These are phyloP conservation scores for Bolinopsis microptera DNA, from an alignment of 37 sponge, comb jelly and placozoan species.

Conservation along the genomic window DNA sequence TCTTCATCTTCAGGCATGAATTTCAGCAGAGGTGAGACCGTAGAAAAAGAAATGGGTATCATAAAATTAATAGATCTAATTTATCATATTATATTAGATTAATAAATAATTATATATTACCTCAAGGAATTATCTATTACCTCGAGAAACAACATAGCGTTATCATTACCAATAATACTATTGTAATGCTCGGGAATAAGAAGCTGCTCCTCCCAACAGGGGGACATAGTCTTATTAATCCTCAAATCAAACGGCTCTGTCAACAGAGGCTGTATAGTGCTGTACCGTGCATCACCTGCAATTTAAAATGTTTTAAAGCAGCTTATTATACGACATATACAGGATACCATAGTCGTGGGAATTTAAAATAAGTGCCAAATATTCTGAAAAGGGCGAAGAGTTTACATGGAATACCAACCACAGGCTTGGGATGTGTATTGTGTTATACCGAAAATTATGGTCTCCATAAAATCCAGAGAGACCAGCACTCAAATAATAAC, in stretches of 20 bases:
- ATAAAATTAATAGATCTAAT: too few species aligned
- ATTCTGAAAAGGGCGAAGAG: too few species aligned
- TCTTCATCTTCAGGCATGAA: background rate
- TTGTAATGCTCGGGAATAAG: slow-evolving; percentile 50
- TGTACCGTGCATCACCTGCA: slow-evolving; percentile 10
- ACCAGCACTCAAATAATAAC: too few species aligned
- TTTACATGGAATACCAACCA: too few species aligned
- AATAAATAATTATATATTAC: too few species aligned
- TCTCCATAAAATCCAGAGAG: too few species aligned
- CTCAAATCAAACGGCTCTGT: slow-evolving; percentile 25
- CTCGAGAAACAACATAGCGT: slow-evolving; percentile 38
- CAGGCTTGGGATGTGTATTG: too few species aligned
- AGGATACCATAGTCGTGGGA: background rate
- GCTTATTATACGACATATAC: background rate
- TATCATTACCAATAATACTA: slow-evolving; percentile 26
- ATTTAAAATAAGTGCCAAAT: background rate
- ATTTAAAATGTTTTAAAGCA: background rate
- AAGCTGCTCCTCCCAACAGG: slow-evolving; percentile 39
- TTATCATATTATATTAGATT: too few species aligned
- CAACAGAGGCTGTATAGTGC: slow-evolving; percentile 45
- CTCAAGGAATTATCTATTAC: background rate
- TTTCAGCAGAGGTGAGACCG: background rate
- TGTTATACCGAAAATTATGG: too few species aligned
- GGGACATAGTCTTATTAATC: slow-evolving; percentile 32
- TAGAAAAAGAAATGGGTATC: background rate